Base-by-base conservation (phyloP, 2,888 invertebrate genomes). In the Caenorhabditis sp. region DNA sequence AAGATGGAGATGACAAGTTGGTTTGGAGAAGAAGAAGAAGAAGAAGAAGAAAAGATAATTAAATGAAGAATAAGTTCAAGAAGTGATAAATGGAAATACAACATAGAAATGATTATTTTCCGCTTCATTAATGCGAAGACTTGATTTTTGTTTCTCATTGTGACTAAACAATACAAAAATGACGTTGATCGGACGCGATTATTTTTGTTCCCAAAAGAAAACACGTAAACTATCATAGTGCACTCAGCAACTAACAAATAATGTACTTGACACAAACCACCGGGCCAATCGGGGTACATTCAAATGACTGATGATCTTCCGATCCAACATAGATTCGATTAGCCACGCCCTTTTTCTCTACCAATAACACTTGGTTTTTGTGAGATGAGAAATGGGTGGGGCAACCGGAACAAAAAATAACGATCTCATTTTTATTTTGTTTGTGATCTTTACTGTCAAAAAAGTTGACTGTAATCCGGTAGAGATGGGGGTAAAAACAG, bases 1-100 rank as follows among this genome's bases (percentile, higher is more conserved):
- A 65, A 57, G 61, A 53, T 26, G 27, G 19, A 31, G 57, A 63
- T 27, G 55, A 57, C 43, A 58, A 60, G 65, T 58, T 55, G 59
- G 58, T 57, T 58, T 55, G 59, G 36, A 43, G 14, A 43, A 43
- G 14, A 17, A 43, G 8, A 43, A 43, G 43, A 31, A 31, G 31
- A 43, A 43, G 14, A 17, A 43, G 8, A 43, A 43, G 43, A 31
- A 31, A 10, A 31, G 31, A 31, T 31, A 31, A 31, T 31, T 31
- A 31, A 31, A 31, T 31, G 31, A 31, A 31, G 31, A 31, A 31
- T 31, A 31, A 31, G 43, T 43, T 43, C 43, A 43, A 43, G 43
- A 43, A 43, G 43, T 43, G 43, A 43, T 43, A 17, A 43, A 43
- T 43, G 17, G 14, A 43, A 43, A 43, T 43, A 43, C 43, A 43